Base-by-base conservation (phyloP, 2,113 vertebrate species). In the Callopanchax toddi region DNA sequence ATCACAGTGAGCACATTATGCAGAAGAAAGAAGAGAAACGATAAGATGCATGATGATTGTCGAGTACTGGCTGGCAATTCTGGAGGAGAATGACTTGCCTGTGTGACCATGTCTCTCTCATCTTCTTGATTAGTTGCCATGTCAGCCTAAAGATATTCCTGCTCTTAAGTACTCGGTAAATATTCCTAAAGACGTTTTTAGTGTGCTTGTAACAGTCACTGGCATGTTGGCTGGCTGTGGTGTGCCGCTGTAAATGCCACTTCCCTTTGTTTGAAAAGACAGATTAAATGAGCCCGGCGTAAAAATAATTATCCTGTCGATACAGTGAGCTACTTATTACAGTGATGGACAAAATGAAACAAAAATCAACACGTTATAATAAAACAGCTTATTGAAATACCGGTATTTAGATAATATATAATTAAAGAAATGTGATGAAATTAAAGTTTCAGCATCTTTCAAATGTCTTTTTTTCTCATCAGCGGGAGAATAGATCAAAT, bases 171-270 rank as follows among this genome's bases (percentile, higher is more conserved):
- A 67, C 67, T 58, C 50, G 0, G 67, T 61, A 85, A 88, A 86
- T 84, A 85, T 84, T 87, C 74, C 66, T 79, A 49, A 71, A 85
- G 76, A 69, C 77, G 72, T 69, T 81, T 81, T 83, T 76, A 71
- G 63, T 76, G 78, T 66, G 63, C 71, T 62, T 82, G 26, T 61
- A 67, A 87, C 66, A 54, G 34, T 71, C 39, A 7, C 45, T 43
- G 67, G 58, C 61, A 68, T 74, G 64, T 51, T 48, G 1, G 11
- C 56, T 55, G 59, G 64, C 62, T 67, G 58, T 40, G 23, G 42
- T 61, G 37, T 59, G 20, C 12, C 23, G 67, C 45, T 64, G 55
- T 63, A 78, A 86, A 78, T 62, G 76, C 25, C 59, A 74, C 71
- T 76, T 78, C 50, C 67, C 78, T 82, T 82, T 71, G 81, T 81